Base-by-base conservation (phyloP, 2,113 vertebrate genomes). In the Alexandromys fortis region DNA sequence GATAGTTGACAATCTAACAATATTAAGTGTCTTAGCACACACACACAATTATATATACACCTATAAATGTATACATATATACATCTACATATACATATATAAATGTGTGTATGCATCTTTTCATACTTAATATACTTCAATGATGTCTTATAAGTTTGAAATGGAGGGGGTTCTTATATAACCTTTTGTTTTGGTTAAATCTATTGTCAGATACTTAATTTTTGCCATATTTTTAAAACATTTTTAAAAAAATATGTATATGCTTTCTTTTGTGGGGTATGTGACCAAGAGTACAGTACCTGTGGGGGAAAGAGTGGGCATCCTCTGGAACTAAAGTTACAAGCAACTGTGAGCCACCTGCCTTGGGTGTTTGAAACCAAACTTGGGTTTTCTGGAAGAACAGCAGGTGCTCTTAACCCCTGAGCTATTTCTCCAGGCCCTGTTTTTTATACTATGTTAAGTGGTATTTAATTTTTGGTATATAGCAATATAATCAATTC, bases 191-290 rank as follows among this genome's bases (percentile, higher is more conserved):
- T 92, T 49, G 19, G 13, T 61, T 91, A 70, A 63, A 55, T 73
- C 70, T 76, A 42, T 30, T 96, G 28, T 88, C 88, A 91, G 55
- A 61, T 26, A 35, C 89, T 89, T 90, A 88, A 30, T 67, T 86
- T 26, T 63, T 87, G 24, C 22, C 55, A 13, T 38, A 26, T 82
- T 61, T 55, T 75, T 2, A 73, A 73, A n/a, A 82, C 24, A 70
- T 75, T 45, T 58, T 58, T 5, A 7, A 42, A 58, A 58, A 61
- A 42, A 28, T 38, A 83, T 61, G 22, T 83, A 0, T 58, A 42
- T 86, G 35, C 95, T 0, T 72, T 14, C 72, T 55, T 72, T 33
- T 86, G 24, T 67, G 79, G 24, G n/a, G 13, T 28, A 26, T 83
- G 24, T 83, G 81, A 24, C 8, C 12, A 82, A 55, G 55, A 26